Evolutionary conservation across 2,888 invertebrate species (phyloP).

Genomic region (Eupeodes luniger): DNA sequence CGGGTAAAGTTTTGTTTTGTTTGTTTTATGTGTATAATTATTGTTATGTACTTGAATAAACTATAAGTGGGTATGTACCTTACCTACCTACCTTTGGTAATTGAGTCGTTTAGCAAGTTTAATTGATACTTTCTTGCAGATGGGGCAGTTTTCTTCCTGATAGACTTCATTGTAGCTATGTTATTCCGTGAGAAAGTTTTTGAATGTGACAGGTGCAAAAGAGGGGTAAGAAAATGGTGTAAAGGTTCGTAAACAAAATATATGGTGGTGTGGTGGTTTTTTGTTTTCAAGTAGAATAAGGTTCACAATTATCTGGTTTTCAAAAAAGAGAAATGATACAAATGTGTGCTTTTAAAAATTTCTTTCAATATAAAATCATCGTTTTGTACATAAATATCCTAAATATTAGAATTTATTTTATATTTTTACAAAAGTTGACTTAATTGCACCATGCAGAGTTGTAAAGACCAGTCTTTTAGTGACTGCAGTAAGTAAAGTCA

Average conservation of each 20-base stretch:
- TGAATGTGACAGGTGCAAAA: not conserved
- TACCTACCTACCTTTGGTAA: not conserved
- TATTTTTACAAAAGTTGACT: no score
- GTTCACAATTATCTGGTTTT: no score
- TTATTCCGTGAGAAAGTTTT: not conserved
- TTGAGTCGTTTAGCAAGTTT: not conserved
- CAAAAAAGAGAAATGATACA: no score
- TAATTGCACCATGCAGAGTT: no score
- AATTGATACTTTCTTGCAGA: conserved; percentile 8
- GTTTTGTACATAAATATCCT: no score
- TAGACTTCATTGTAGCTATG: not conserved
- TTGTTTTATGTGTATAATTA: not conserved
- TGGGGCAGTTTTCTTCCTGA: not conserved
- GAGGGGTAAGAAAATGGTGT: not conserved
- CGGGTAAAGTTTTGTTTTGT: not conserved
- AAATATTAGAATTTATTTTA: no score
- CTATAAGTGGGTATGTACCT: not conserved
- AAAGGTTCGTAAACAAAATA: not conserved
- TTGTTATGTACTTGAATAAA: not conserved
- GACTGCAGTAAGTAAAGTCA: no score
- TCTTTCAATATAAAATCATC: no score
- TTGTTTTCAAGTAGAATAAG: no score
- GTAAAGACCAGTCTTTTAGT: no score
- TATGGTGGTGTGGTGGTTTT: no score
- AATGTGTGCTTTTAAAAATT: no score